A percentile compares a stretch with the other conserved stretches of the same genome.
Conservation (phyloP, 2,888 invertebrate genomes). For the Stenchaetothrips biformis region DNA sequence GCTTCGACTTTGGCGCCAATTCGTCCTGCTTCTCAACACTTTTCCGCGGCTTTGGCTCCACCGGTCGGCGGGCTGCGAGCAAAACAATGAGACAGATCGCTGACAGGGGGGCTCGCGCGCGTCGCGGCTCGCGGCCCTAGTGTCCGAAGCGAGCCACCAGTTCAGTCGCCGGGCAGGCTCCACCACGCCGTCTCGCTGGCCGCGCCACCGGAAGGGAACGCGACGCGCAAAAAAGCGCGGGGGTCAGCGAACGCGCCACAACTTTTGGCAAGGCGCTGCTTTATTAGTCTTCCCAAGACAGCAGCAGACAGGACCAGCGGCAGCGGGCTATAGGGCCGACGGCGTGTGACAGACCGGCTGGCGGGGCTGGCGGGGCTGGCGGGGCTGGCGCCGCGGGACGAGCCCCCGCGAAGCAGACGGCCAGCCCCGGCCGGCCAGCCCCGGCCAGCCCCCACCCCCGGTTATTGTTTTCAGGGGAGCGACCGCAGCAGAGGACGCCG, state of each 20-base stretch:
- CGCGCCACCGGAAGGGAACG: too few relatives aligned
- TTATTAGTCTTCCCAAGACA: conserved; percentile 13
- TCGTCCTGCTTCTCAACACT: too few relatives aligned
- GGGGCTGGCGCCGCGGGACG: background rate
- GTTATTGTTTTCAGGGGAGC: background rate
- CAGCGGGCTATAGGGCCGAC: background rate
- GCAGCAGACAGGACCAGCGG: background rate
- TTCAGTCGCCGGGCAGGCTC: background rate
- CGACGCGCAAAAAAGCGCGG: too few relatives aligned
- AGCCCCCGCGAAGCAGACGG: background rate
- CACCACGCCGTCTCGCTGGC: too few relatives aligned
- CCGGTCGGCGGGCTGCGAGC: too few relatives aligned
- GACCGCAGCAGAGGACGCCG: background rate
- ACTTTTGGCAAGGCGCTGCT: background rate
- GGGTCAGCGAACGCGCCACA: conserved; percentile 4
- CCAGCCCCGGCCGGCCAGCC: too few relatives aligned
- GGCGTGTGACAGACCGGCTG: background rate
- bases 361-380: background rate
- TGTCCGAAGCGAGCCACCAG: background rate
- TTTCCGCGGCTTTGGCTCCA: too few relatives aligned
- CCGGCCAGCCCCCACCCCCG: background rate
- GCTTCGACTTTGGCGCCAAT: too few relatives aligned
- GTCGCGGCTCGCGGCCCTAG: background rate
- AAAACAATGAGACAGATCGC: too few relatives aligned
- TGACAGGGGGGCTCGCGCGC: too few relatives aligned